These are phyloP conservation scores for Ceraclea dissimilis DNA, from an alignment of 2,888 invertebrate species.

Conservation along the genomic window DNA sequence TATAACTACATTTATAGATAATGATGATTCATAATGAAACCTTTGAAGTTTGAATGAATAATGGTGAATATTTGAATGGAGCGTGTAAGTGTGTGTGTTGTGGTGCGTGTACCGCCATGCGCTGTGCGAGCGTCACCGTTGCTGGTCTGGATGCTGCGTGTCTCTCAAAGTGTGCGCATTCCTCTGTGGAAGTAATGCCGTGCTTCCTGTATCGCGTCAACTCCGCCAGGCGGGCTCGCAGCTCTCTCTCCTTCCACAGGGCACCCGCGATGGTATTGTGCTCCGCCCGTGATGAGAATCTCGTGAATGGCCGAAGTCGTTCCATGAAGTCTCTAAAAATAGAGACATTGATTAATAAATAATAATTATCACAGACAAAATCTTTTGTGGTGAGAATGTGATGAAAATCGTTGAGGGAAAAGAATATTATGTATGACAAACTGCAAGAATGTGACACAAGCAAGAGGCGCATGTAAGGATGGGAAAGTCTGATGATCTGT, in stretches of 20 bases:
- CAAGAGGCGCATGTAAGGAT: too few species aligned
- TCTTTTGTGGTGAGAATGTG: neutral
- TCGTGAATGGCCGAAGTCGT: slow-evolving; percentile 75
- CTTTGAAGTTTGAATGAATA: too few species aligned
- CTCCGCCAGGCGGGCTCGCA: slow-evolving; percentile 76
- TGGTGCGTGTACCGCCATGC: slow-evolving; percentile 25
- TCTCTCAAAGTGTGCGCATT: slow-evolving; percentile 84
- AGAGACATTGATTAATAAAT: too few species aligned
- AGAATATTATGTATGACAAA: too few species aligned
- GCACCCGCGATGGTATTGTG: slow-evolving; percentile 73
- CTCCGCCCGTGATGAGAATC: slow-evolving; percentile 81
- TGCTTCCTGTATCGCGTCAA: slow-evolving; percentile 76
- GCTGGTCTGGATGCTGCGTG: slow-evolving; percentile 69
- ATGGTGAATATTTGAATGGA: slow-evolving; percentile 1
- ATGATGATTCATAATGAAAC: too few species aligned
- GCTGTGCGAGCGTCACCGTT: slow-evolving; percentile 33
- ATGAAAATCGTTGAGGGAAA: neutral
- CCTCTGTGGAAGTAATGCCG: slow-evolving; percentile 75
- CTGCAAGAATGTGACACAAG: too few species aligned
- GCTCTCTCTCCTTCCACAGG: slow-evolving; percentile 75
- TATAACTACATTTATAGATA: too few species aligned
- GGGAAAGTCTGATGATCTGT: too few species aligned
- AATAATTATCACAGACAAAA: neutral
- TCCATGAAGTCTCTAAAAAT: slow-evolving; percentile 67
- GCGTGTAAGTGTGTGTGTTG: slow-evolving; percentile 7